phyloP scores from a whole-genome alignment of 1,140 invertebrate species.

The Colletes gigas region DNA sequence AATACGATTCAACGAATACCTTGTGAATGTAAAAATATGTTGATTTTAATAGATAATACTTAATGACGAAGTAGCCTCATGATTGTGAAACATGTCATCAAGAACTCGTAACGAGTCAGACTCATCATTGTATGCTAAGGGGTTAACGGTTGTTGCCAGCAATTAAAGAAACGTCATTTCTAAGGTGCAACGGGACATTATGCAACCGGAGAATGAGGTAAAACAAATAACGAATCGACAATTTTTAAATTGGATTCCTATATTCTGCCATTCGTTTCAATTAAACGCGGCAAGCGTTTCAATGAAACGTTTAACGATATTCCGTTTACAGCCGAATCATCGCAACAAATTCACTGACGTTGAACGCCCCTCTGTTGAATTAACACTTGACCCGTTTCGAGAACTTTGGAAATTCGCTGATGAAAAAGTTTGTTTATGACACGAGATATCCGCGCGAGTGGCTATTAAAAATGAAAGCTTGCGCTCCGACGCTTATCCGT shows the following conservation, averaged over 20 bases:
- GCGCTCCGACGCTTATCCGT: neutral
- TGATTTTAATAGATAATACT: too few species aligned
- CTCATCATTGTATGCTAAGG: too few species aligned
- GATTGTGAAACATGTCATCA: too few species aligned
- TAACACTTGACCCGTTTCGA: slow-evolving; percentile 26
- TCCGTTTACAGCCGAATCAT: neutral
- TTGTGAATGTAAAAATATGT: too few species aligned
- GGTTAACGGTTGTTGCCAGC: too few species aligned
- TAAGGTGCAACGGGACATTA: too few species aligned
- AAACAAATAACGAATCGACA: neutral
- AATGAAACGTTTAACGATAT: neutral
- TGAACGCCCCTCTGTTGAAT: neutral
- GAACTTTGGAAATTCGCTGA: slow-evolving; percentile 33
- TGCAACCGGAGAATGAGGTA: neutral
- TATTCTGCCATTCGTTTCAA: neutral
- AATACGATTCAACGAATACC: too few species aligned
- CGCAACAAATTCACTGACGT: slow-evolving; percentile 16
- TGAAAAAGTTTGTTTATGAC: slow-evolving; percentile 47
- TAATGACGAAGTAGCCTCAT: too few species aligned
- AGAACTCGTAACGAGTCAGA: too few species aligned
- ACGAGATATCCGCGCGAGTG: slow-evolving; percentile 4
- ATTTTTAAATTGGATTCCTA: neutral
- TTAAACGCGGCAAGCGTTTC: neutral
- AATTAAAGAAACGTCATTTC: too few species aligned
- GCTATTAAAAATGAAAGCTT: slow-evolving; percentile 10